Conservation (phyloP, 2,888 invertebrate species). For the Dolichomitus sp. region DNA sequence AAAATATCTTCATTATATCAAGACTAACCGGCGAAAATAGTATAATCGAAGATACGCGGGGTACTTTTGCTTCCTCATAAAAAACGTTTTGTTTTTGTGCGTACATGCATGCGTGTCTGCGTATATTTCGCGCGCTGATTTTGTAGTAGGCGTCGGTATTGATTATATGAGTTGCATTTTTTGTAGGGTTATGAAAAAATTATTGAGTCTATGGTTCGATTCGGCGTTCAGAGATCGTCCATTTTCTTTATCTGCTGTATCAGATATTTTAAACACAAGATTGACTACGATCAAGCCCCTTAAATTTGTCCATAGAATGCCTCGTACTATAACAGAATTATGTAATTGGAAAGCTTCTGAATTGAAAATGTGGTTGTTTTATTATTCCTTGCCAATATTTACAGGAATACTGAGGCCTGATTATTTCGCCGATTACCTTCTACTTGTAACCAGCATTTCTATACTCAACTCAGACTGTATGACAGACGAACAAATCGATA, state of each 20-base stretch:
- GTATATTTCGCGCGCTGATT: too few relatives aligned
- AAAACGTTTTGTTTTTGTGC: too few relatives aligned
- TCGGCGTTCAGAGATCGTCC: conserved; percentile 6
- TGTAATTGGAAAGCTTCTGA: conserved; percentile 61
- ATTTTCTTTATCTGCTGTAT: conserved; percentile 42
- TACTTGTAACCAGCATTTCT: conserved; percentile 31
- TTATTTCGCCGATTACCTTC: conserved; percentile 51
- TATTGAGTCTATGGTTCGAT: conserved; percentile 56
- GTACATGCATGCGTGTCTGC: too few relatives aligned
- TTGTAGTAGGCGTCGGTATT: conserved; percentile 47
- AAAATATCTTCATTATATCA: too few relatives aligned
- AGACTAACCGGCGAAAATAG: too few relatives aligned
- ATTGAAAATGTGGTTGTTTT: conserved; percentile 60
- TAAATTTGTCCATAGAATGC: conserved; percentile 60
- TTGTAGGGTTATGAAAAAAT: conserved; percentile 50
- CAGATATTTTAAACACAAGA: conserved; percentile 30
- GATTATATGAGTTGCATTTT: conserved; percentile 61
- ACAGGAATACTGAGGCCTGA: conserved; percentile 50
- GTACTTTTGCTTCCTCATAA: conserved; percentile 51
- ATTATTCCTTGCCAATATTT: conserved; percentile 56
- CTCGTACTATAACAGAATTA: conserved; percentile 46
- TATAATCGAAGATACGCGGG: conserved; percentile 57
- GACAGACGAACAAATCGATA: conserved; percentile 13
- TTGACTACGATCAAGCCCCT: conserved; percentile 55
- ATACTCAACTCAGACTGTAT: conserved; percentile 48